These are phyloP conservation scores for Notodonta ziczac DNA, from an alignment of 2,888 invertebrate species.

Conservation along the genomic window DNA sequence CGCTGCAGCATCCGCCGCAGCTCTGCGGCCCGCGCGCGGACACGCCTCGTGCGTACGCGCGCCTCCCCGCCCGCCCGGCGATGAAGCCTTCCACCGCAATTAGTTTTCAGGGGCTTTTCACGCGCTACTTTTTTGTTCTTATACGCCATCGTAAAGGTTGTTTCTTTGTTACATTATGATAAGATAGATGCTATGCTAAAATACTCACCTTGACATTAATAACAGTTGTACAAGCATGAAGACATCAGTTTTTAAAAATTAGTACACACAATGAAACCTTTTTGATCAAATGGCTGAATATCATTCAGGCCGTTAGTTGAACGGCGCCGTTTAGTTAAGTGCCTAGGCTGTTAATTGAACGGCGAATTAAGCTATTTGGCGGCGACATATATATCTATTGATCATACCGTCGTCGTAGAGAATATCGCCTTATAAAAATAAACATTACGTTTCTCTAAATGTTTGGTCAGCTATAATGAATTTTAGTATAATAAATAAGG, in stretches of 20 bases:
- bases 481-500: background rate
- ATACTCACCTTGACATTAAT: background rate
- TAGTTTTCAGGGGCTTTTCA: constrained; percentile 43
- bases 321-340: too few species aligned
- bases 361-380: too few species aligned
- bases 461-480: background rate
- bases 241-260: too few species aligned
- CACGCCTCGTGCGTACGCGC: constrained; percentile 74
- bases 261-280: too few species aligned
- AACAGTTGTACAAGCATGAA: too few species aligned
- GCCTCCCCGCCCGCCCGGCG: constrained; percentile 66
- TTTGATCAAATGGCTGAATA: too few species aligned
- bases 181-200: background rate
- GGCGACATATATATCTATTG: too few species aligned
- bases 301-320: too few species aligned
- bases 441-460: background rate
- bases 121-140: background rate
- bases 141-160: background rate
- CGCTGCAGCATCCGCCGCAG: constrained; percentile 78
- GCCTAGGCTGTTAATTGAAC: too few species aligned
- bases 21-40: constrained; percentile 54
- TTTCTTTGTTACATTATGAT: background rate
- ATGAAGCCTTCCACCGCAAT: constrained; percentile 68
- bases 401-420: too few species aligned
- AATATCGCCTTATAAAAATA: too few species aligned